phyloP scores from a whole-genome alignment of 2,797 vertebrate species.

The Chaetophractus vellerosus region DNA sequence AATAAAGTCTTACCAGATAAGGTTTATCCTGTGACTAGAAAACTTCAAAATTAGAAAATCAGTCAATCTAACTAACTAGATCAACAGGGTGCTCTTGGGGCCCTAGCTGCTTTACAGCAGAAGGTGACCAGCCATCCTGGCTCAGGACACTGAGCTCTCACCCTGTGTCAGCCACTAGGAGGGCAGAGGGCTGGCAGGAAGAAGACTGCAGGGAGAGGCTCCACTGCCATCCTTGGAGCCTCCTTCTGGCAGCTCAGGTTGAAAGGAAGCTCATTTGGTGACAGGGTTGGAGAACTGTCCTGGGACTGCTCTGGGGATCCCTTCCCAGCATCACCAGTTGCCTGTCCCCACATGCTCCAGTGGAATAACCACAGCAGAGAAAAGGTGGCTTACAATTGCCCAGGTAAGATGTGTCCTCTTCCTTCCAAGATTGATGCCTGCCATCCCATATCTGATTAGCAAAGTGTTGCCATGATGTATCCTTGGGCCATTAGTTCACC shows the following conservation, averaged over 20 bases:
- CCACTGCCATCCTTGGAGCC: not conserved
- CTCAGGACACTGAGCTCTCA: not conserved
- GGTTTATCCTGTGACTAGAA: too few species aligned
- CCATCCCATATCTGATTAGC: not conserved
- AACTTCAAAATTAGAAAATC: too few species aligned
- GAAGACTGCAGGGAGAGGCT: too few species aligned
- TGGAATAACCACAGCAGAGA: not conserved
- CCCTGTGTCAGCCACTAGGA: not conserved
- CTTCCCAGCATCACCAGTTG: too few species aligned
- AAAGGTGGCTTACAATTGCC: too few species aligned
- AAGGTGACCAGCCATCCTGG: too few species aligned
- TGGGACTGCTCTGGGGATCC: not conserved
- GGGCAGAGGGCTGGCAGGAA: not conserved
- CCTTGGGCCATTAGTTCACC: accelerated
- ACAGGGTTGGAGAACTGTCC: accelerated
- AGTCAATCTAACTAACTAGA: too few species aligned
- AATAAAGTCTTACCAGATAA: too few species aligned
- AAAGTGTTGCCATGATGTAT: not conserved
- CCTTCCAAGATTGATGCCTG: too few species aligned
- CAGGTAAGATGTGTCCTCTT: too few species aligned
- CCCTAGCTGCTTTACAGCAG: too few species aligned
- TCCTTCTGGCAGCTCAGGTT: accelerated
- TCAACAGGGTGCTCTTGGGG: too few species aligned
- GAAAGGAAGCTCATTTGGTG: not conserved
- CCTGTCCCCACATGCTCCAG: not conserved